Base-by-base conservation (phyloP, 2,113 vertebrate genomes). In the Microtus richardsoni region DNA sequence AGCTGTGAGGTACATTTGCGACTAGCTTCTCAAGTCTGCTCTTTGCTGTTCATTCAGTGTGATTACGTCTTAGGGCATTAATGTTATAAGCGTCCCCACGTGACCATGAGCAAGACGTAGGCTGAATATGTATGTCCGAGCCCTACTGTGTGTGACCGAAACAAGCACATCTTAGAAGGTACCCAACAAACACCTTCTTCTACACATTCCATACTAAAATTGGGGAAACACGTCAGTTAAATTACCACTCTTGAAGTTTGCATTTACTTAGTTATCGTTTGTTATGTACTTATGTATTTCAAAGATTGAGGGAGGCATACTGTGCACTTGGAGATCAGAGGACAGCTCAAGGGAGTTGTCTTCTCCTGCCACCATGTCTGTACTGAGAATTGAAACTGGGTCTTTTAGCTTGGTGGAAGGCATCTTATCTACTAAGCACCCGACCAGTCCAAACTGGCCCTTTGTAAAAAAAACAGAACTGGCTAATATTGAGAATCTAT, bases 161-260 rank as follows among this genome's bases (percentile, higher is more conserved):
- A 5, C 36, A 52, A 86, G 73, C 2, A 22, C 80, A 39, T 88
- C 60, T 93, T 44, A 85, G 28, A 70, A 91, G 91, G 11, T 41
- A 92, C 33, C 33, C n/a, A 77, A n/a, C 66, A 70, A 90, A 91
- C 60, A 80, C 64, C 52, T 54, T 91, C 62, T 95, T 93, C 22
- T 22, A 84, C 8, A 47, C 21, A 75, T 66, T 64, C 49, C 41
- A 77, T 54, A 92, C 64, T 68, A 68, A 95, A 79, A 64, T 71
- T 87, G n/a, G 49, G 12, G 17, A 94, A 73, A 83, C 6, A n/a
- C 21, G 41, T 71, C 30, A 88, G 66, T 64, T 77, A 73, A 82
- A 16, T 64, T 78, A 17, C 13, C 24, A 80, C 3, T 49, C 28
- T 80, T 89, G 47, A 36, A 86, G 74, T 83, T 62, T 62, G 10